A percentile compares a stretch with the other conserved stretches of the same genome.
Conservation (phyloP, 2,113 vertebrate species). For the Bambusicola thoracicus region DNA sequence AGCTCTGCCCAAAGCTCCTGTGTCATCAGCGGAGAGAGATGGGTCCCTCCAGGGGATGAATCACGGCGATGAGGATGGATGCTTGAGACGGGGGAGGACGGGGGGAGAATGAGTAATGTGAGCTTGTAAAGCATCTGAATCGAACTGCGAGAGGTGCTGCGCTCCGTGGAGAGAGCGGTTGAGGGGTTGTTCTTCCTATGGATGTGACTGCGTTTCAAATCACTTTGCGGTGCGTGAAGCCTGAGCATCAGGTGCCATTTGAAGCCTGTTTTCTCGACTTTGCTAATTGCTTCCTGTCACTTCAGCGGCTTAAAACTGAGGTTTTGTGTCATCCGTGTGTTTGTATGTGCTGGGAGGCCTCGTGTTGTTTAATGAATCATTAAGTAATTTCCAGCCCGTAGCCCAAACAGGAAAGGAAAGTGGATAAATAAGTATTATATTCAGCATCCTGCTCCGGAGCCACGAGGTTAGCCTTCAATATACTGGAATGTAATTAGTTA, state of each 20-base stretch:
- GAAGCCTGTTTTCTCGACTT: not conserved
- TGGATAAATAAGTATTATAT: not conserved
- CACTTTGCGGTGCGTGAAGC: accelerated
- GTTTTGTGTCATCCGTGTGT: not conserved
- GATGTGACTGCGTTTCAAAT: not conserved
- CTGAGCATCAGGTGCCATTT: not conserved
- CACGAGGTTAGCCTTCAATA: not conserved
- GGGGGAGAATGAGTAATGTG: not conserved
- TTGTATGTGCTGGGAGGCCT: not conserved
- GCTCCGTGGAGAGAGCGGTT: not conserved
- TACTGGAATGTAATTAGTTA: slow-evolving; percentile 52
- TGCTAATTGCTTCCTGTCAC: not conserved
- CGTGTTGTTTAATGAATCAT: slow-evolving; percentile 39
- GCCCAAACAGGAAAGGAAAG: slow-evolving; percentile 12
- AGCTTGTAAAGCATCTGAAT: not conserved
- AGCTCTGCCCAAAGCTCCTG: not conserved
- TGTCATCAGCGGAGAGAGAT: not conserved
- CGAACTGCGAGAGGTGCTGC: not conserved
- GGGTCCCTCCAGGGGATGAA: not conserved
- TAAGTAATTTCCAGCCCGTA: slow-evolving; percentile 34
- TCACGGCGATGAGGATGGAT: not conserved
- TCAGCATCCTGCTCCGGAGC: not conserved
- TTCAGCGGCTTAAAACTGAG: not conserved
- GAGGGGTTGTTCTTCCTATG: not conserved
- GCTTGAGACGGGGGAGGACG: not conserved